Base-by-base conservation (phyloP, 2,797 vertebrate species). In the Phrynocephalus guinanensis region DNA sequence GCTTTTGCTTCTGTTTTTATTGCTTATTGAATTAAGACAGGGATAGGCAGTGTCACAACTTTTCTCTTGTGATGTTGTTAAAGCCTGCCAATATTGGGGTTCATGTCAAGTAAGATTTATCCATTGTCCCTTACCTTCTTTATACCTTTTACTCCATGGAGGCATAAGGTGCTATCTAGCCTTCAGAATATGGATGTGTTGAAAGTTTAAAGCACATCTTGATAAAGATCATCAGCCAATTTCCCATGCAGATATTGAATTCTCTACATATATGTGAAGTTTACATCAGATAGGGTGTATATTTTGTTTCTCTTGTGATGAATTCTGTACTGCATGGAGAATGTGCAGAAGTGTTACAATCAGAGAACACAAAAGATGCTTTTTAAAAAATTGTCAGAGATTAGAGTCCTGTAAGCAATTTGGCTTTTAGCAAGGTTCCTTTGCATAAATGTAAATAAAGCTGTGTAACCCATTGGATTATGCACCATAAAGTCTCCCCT, bases 1-100 rank as follows among this genome's bases (percentile, higher is more conserved):
- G 24, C 50, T 73, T 72, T 79, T 72, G 82, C 33, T 84, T 80
- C 30, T 84, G 50, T 83, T 63, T 63, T 71, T 71, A 72, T 18
- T 30, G 38, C 15, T 79, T 26, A 26, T 33, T 38, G n/a, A 63
- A 26, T 70, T 44, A 16, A 33, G 33, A 81, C 56, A 72, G 60
- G 68, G 38, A 24, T 81, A 20, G 15, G 48, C 60, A 24, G 15
- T 76, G 24, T 68, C 5, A 22, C 76, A 38, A n/a, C 24, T 38
- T 76, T 38, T 70, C 2, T 28, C 30, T 68, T 79, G 67, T 48
- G 63, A 44, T 70, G n/a, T 56, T 63, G 68, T 71, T 71, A 76
- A 33, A 52, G 56, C n/a, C 28, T 82, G n/a, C 28, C 44, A 30
- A 33, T 20, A 67, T 66, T 68, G 71, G 11, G 44, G 11, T 38